Percentiles rank a stretch among this genome's conserved stretches.
These are phyloP conservation scores for Equus quagga DNA, from an alignment of 2,113 vertebrate genomes.

Conservation along the genomic window DNA sequence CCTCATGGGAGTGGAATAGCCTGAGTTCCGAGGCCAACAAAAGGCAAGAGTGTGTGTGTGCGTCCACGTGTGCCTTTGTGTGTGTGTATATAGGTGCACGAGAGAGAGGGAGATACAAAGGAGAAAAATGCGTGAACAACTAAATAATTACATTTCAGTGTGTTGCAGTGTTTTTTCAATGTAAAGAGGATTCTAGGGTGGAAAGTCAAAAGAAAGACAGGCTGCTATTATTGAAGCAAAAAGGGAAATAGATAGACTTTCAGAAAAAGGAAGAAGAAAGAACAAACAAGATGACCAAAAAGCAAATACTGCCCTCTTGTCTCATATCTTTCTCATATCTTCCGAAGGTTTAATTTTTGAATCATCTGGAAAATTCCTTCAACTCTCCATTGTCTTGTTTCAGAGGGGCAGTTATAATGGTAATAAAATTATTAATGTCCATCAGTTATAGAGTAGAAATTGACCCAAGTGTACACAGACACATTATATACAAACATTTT, in stretches of 20 bases:
- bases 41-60: not conserved
- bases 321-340: not conserved
- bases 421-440: not conserved
- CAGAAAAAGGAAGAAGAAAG: not conserved
- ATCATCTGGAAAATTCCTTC: constrained; percentile 17
- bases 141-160: not conserved
- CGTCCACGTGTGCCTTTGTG: not conserved
- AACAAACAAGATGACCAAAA: not conserved
- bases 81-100: not conserved
- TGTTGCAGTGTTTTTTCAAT: not conserved
- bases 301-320: not conserved
- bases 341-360: not conserved
- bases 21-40: not conserved
- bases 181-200: not conserved
- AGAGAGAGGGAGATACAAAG: not conserved
- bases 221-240: not conserved
- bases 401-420: not conserved
- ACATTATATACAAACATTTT: not conserved
- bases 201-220: not conserved
- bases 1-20: not conserved
- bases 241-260: not conserved
- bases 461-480: not conserved
- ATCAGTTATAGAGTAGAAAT: not conserved
- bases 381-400: not conserved
- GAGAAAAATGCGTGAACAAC: not conserved